These are phyloP conservation scores for Cheilosia impressa DNA, from an alignment of 2,888 invertebrate genomes.

Conservation along the genomic window DNA sequence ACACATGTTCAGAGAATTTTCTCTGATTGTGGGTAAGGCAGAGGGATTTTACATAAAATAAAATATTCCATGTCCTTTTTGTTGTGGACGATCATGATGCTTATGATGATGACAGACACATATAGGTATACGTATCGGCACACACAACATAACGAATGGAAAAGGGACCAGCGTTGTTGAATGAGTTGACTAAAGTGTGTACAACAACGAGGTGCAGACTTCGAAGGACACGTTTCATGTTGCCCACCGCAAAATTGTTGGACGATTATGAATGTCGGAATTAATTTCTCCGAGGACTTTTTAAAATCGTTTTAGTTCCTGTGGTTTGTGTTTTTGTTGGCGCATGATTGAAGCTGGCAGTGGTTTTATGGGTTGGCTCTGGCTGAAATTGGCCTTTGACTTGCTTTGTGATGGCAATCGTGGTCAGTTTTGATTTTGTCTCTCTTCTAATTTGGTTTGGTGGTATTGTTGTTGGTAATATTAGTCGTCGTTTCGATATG, in stretches of 20 bases:
- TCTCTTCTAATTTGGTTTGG: background rate
- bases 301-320: constrained; percentile 31
- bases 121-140: background rate
- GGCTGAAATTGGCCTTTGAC: constrained; percentile 19
- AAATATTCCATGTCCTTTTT: constrained; percentile 36
- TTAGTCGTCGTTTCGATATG: too few species aligned
- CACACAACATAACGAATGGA: background rate
- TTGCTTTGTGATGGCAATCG: constrained; percentile 6
- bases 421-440: constrained; percentile 17
- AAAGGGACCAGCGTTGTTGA: constrained; percentile 5
- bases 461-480: too few species aligned
- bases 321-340: constrained; percentile 34
- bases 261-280: constrained; percentile 55
- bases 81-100: constrained; percentile 10
- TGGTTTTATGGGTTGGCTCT: constrained; percentile 3
- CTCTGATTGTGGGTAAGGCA: constrained; percentile 53
- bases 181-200: background rate
- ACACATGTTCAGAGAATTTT: constrained; percentile 48
- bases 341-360: constrained; percentile 21
- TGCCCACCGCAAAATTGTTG: constrained; percentile 52
- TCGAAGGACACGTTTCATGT: constrained; percentile 50
- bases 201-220: constrained; percentile 16
- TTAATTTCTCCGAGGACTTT: constrained; percentile 46
- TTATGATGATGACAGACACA: constrained; percentile 26
- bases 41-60: constrained; percentile 56